A percentile compares a stretch with the other conserved stretches of the same genome.
Conservation (phyloP, 2,113 vertebrate species). For the Callocephalon fimbriatum region DNA sequence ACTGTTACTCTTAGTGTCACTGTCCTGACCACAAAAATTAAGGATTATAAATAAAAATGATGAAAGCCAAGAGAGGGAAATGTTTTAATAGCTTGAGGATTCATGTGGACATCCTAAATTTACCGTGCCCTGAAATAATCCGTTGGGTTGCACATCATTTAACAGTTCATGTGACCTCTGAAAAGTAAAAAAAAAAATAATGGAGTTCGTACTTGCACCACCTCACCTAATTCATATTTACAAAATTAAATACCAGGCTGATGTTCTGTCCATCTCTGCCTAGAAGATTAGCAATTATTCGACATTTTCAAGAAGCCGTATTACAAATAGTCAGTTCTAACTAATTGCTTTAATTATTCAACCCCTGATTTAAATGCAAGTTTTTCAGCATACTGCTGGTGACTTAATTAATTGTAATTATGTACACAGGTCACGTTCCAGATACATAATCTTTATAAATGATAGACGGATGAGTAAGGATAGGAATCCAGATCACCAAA, state of each 20-base stretch:
- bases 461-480: conserved; percentile 71
- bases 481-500: conserved; percentile 76
- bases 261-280: conserved; percentile 49
- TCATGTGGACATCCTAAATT: background rate
- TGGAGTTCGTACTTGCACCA: background rate
- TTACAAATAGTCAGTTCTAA: conserved; percentile 66
- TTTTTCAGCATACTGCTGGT: conserved; percentile 77
- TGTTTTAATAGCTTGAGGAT: conserved; percentile 17
- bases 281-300: conserved; percentile 61
- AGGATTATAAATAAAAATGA: conserved; percentile 8
- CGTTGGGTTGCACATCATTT: accelerated
- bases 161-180: background rate
- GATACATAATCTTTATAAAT: conserved; percentile 75
- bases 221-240: conserved; percentile 53
- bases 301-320: conserved; percentile 64
- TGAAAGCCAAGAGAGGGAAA: background rate
- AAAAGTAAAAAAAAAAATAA: background rate
- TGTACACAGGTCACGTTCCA: conserved; percentile 67
- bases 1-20: background rate
- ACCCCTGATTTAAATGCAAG: conserved; percentile 76
- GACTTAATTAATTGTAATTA: conserved; percentile 82
- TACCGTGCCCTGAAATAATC: background rate
- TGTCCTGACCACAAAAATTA: background rate
- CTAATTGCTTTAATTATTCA: conserved; percentile 77
- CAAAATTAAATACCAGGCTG: conserved; percentile 42